Evolutionary conservation across 2,113 vertebrate species (phyloP).

Genomic region (Gymnarchus niloticus): DNA sequence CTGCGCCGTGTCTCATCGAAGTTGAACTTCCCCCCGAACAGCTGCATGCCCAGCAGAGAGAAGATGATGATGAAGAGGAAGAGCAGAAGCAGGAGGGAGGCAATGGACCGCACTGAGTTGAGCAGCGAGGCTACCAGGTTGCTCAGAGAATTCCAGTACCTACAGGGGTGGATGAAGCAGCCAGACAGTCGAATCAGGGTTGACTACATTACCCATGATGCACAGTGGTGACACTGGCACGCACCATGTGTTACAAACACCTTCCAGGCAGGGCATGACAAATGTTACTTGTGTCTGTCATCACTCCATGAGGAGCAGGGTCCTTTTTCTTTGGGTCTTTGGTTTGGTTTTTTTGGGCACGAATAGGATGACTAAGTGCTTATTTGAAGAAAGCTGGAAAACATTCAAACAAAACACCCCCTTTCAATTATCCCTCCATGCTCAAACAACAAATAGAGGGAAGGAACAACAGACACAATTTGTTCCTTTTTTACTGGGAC

Average conservation of each 20-base stretch:
- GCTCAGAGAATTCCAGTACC: conserved; percentile 98
- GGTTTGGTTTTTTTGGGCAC: background rate
- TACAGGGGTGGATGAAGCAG: conserved; percentile 39
- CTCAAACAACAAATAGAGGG: background rate
- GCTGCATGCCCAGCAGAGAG: conserved; percentile 97
- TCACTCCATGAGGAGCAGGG: background rate
- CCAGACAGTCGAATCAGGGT: background rate
- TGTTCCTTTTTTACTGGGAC: background rate
- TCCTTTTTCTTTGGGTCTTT: background rate
- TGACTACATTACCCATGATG: conserved; percentile 19
- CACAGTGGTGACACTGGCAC: conserved; percentile 20
- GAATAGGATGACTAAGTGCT: background rate
- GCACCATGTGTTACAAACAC: background rate
- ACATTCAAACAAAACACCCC: background rate
- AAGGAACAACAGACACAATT: background rate
- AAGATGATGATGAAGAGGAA: conserved; percentile 99
- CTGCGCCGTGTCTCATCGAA: conserved; percentile 93
- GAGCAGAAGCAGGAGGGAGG: conserved; percentile 89
- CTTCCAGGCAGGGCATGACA: background rate
- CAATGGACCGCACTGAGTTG: conserved; percentile 97
- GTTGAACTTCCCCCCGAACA: conserved; percentile 98
- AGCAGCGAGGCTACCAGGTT: conserved; percentile 95
- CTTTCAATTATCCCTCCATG: background rate
- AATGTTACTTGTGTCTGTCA: background rate
- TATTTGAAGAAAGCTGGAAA: conserved; percentile 11